Evolutionary conservation across 2,113 vertebrate genomes (phyloP).

Genomic region (Bubo blakistoni): DNA sequence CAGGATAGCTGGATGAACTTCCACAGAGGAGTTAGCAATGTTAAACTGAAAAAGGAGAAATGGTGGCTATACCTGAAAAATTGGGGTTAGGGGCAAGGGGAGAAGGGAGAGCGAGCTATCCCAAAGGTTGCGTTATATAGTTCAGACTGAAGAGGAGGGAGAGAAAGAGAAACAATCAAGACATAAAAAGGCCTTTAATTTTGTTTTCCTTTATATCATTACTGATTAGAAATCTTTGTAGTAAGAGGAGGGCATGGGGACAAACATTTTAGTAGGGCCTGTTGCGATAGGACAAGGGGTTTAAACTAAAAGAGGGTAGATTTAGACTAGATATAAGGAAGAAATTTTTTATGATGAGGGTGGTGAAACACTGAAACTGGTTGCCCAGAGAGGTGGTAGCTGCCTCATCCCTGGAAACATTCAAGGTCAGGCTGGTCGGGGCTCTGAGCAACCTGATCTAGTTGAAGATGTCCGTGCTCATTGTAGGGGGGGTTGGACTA

Average conservation of each 20-base stretch:
- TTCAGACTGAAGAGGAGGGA: not conserved
- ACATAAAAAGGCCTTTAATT: not conserved
- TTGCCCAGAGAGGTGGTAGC: no score
- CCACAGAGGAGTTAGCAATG: not conserved
- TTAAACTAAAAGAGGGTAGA: no score
- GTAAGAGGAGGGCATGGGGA: not conserved
- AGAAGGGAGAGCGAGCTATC: not conserved
- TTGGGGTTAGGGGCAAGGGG: accelerated
- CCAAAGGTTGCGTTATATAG: not conserved
- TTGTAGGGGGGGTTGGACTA: not conserved
- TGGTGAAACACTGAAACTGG: no score
- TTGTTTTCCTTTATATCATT: not conserved
- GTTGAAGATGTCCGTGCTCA: not conserved
- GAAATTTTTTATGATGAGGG: no score
- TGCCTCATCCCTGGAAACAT: no score
- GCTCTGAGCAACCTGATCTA: not conserved
- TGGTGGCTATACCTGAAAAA: not conserved
- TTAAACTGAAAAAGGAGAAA: not conserved
- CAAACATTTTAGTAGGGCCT: not conserved
- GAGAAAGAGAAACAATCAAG: not conserved
- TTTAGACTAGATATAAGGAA: no score
- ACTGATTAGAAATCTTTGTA: not conserved
- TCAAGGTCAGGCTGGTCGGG: not conserved
- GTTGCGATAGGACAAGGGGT: no score
- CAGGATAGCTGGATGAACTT: not conserved